Conservation (phyloP, 2,797 vertebrate species). For the Phrynocephalus vlangalii region DNA sequence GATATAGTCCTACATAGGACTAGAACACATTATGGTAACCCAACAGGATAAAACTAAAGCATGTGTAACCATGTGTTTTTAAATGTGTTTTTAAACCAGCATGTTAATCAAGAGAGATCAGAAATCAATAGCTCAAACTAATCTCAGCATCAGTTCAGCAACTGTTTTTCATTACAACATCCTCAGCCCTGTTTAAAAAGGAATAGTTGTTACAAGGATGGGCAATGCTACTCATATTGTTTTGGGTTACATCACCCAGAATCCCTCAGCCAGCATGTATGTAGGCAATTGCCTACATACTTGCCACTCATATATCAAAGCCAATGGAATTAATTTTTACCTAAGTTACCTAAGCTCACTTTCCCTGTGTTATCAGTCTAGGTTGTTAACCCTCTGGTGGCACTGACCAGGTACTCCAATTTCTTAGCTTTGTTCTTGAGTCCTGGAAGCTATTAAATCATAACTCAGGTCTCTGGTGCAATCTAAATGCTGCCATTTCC, state of each 20-base stretch:
- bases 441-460: constrained; percentile 51
- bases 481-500: neutral
- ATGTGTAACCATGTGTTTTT: too few relatives aligned
- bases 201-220: neutral
- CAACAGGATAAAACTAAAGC: too few relatives aligned
- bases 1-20: too few relatives aligned
- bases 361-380: constrained; percentile 24
- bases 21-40: too few relatives aligned
- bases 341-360: neutral
- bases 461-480: constrained; percentile 17
- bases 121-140: too few relatives aligned
- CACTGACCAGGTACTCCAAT: constrained; percentile 37
- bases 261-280: too few relatives aligned
- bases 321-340: neutral
- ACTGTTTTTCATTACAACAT: neutral
- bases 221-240: too few relatives aligned
- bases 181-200: neutral
- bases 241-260: too few relatives aligned
- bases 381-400: constrained; percentile 40
- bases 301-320: neutral
- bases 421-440: constrained; percentile 30
- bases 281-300: too few relatives aligned
- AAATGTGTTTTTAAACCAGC: neutral
- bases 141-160: neutral
- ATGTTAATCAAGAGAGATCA: too few relatives aligned